Base-by-base conservation (phyloP, 2,113 vertebrate species). In the Naja naja region DNA sequence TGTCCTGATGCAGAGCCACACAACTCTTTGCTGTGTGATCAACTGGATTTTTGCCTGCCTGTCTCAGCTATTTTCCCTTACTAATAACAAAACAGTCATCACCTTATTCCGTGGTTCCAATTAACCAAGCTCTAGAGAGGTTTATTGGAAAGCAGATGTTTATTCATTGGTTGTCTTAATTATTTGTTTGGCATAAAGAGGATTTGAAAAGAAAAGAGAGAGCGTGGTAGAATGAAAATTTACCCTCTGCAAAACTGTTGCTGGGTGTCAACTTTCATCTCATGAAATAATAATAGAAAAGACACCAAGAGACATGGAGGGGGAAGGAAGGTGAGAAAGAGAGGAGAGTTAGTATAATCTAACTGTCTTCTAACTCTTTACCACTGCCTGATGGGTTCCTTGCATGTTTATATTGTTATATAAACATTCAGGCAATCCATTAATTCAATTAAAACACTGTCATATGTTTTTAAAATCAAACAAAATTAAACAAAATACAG, bases 21-120 rank as follows among this genome's bases (percentile, higher is more conserved):
- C 92, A 18, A 22, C 74, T 2, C 90, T 96, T 91, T 88, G 47
- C 81, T 93, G 93, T 93, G 64, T n/a, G 92, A 93, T 93, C 92
- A 91, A 87, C 9, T 53, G 87, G 86, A 94, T 94, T 81, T 9
- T 47, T 89, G 53, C 94, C 91, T 85, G 43, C 22, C 6, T 2
- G 3, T 30, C 43, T 92, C 87, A 81, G 91, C 52, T 2, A 85
- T 91, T 94, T 55, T 95, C 85, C 86, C 30, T 91, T 92, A 49
- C 86, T 34, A n/a, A 18, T n/a, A 92, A 45, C 87, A 89, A 85
- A 89, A 55, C 52, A 89, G 11, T 8, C 64, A 58, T 85, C 18
- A 18, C n/a, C 64, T 91, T 60, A 30, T 47, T 47, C 12, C 23
- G 20, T 60, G 49, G 14, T 53, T 90, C 54, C 74, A 23, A 16